Percentiles rank a stretch among this genome's conserved stretches.
These are phyloP conservation scores for Balaeniceps rex DNA, from an alignment of 2,113 vertebrate species.

Conservation along the genomic window DNA sequence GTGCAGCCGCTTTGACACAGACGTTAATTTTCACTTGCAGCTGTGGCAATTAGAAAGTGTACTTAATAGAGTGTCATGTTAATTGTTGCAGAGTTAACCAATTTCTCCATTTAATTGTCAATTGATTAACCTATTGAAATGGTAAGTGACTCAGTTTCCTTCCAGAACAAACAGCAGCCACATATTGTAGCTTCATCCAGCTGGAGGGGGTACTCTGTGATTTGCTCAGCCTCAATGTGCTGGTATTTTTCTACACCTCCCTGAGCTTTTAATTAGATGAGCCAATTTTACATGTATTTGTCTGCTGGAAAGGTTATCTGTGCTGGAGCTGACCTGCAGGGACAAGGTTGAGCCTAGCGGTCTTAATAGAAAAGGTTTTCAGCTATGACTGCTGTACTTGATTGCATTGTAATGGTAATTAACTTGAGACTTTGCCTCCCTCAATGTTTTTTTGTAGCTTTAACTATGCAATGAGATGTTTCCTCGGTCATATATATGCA, in stretches of 20 bases:
- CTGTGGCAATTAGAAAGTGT: conserved; percentile 84
- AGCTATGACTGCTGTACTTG: conserved; percentile 74
- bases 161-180: conserved; percentile 79
- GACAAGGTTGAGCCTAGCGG: conserved; percentile 70
- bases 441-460: conserved; percentile 61
- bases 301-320: conserved; percentile 83
- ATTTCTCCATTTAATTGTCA: conserved; percentile 87
- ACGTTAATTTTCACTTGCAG: conserved; percentile 76
- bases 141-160: conserved; percentile 89
- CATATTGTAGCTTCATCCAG: conserved; percentile 72
- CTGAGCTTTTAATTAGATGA: conserved; percentile 85
- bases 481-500: conserved; percentile 72
- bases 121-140: conserved; percentile 92
- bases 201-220: conserved; percentile 69
- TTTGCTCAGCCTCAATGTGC: conserved; percentile 70
- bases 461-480: conserved; percentile 74
- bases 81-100: conserved; percentile 86
- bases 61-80: conserved; percentile 86
- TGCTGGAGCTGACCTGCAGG: conserved; percentile 75
- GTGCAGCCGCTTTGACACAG: conserved; percentile 53
- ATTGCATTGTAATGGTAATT: conserved; percentile 85
- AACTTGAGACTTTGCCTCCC: conserved; percentile 71
- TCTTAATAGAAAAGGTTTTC: conserved; percentile 78
- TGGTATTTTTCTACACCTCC: conserved; percentile 78
- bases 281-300: conserved; percentile 79